Base-by-base conservation (phyloP, 2,797 vertebrate species). In the Epinephelus coioides region DNA sequence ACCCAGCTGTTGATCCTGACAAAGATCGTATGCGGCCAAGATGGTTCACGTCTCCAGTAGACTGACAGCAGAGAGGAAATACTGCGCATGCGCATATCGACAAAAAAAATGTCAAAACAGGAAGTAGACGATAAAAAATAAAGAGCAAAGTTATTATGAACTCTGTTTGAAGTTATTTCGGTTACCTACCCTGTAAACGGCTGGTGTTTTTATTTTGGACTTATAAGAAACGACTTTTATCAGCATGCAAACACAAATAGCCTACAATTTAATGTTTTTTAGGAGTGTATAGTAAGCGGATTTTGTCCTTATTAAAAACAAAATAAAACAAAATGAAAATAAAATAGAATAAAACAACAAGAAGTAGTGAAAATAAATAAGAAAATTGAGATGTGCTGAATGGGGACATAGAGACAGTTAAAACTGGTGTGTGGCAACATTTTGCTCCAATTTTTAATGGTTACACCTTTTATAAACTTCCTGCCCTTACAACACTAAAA, bases 1-100 rank as follows among this genome's bases (percentile, higher is more conserved):
- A 91, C 92, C 92, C 92, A 94, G 92, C 93, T 94, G 92, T 92
- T 91, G 85, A 83, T 56, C 54, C 51, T 25, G 15, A 64, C 92
- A 84, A 89, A 93, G 93, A 88, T 67, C 0, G 18, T 64, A 30
- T 5, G 21, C 0, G 0, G 1, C 2, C 79, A 85, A 92, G 93
- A 90, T 53, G 1, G 1, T 17, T 83, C 72, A 11, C 59, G 0
- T 9, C 61, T 0, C 11, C 10, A 5, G 0, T 25, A 7, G 6
- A 3, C 19, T n/a, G 49, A 57, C 66, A 25, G 65, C 65, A 38
- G 71, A 2, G 13, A 27, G 9, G 2, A n/a, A 2, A 7, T 21
- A 0, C 12, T 18, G 59, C 69, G 70, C 83, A 57, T 74, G 74
- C 74, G 83, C n/a, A 47, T 1, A 5, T 4, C 4, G 5, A 15